A percentile compares a stretch with the other conserved stretches of the same genome.
These are phyloP conservation scores for Pseudorectes ferrugineus DNA, from an alignment of 2,113 vertebrate species.

Conservation along the genomic window DNA sequence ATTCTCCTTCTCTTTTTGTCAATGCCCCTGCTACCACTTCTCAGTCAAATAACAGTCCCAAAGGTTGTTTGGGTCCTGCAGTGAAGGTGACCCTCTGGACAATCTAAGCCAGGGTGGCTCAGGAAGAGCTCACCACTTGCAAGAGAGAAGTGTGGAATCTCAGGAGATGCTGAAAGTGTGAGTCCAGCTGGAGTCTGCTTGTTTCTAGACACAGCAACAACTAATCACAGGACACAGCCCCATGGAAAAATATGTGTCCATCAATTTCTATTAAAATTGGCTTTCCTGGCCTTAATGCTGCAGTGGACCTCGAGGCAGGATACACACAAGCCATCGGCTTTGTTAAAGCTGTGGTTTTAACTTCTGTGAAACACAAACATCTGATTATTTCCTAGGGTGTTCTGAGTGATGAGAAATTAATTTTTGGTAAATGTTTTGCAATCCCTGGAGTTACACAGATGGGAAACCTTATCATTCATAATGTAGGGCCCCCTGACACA, in stretches of 20 bases:
- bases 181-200: neutral
- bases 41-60: neutral
- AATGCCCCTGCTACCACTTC: neutral
- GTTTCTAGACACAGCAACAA: neutral
- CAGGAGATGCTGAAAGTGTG: neutral
- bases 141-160: neutral
- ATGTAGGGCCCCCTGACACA: neutral
- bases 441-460: neutral
- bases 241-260: neutral
- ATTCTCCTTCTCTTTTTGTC: neutral
- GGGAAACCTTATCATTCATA: neutral
- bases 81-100: neutral
- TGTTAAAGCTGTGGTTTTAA: neutral
- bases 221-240: neutral
- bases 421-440: constrained; percentile 32
- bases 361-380: neutral
- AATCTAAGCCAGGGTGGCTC: neutral
- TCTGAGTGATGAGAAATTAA: neutral
- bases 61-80: neutral
- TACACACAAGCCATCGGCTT: neutral
- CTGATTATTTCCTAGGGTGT: neutral
- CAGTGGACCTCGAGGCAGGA: neutral
- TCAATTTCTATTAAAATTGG: neutral
- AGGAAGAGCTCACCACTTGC: neutral
- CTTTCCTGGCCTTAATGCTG: neutral